Base-by-base conservation (phyloP, 2,797 vertebrate species). In the Myotis myotis region DNA sequence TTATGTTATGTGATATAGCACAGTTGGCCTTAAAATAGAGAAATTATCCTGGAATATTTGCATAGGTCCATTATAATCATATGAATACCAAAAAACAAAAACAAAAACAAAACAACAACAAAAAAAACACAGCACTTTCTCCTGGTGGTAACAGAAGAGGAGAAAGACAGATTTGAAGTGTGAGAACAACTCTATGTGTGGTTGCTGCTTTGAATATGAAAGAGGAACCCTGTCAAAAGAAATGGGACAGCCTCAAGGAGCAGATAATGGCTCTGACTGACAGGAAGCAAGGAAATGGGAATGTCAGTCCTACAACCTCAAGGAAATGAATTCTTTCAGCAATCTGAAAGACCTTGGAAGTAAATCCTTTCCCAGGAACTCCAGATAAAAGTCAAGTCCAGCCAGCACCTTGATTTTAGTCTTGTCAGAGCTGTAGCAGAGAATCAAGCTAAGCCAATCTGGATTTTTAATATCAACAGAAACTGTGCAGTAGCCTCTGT, bases 51-150 rank as follows among this genome's bases (percentile, higher is more conserved):
- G 4, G n/a, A 23, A 64, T 83, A 47, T 44, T 30, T 71, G 1
- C 2, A 3, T 41, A 75, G 16, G 3, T 6, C 6, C 2, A 49
- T 4, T 53, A 5, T 8, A 17, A 57, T 20, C 4, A n/a, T 57
- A 28, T 51, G 23, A 74, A 47, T 38, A 3, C 2, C 19, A 64
- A 49, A 53, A 72, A 72, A 25, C 23, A 28, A 60, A 72, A 72
- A 25, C 23, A 28, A 60, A 62, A 62, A 62, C 25, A 62, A 60
- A 60, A 60, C 25, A 13, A 25, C 41, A 44, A 44, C 6, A 41
- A 60, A 64, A 49, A 60, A 68, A 62, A 1, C 8, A 80, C 2
- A 87, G 19, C 23, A 1, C 6, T 60, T 84, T 80, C 38, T 51
- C 36, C 10, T 2, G 13, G 17, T 57, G 5, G 10, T 70, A 64